A percentile compares a stretch with the other conserved stretches of the same genome.
These are phyloP conservation scores for Heliothis virescens DNA, from an alignment of 1,140 invertebrate genomes.

Conservation along the genomic window DNA sequence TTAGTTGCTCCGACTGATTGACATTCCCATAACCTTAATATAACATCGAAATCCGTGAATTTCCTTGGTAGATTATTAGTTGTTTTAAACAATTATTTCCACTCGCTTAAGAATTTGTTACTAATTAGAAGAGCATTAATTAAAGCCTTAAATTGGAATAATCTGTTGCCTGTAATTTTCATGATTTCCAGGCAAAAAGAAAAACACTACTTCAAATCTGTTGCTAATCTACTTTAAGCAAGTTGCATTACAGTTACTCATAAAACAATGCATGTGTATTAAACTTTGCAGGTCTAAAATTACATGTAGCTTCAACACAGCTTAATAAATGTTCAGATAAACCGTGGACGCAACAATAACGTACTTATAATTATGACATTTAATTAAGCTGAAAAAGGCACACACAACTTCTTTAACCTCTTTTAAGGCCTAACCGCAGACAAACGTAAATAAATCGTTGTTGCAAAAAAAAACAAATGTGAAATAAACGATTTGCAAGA, in stretches of 20 bases:
- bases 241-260: not conserved
- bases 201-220: too few species aligned
- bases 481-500: too few species aligned
- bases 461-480: too few species aligned
- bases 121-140: not conserved
- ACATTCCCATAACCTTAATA: slow-evolving; percentile 75
- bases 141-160: not conserved
- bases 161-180: not conserved
- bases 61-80: slow-evolving; percentile 4
- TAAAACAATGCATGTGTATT: too few species aligned
- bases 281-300: not conserved
- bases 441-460: too few species aligned
- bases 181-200: too few species aligned
- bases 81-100: not conserved
- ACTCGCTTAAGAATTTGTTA: not conserved
- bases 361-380: not conserved
- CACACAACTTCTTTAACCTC: too few species aligned
- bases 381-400: too few species aligned
- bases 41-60: slow-evolving; percentile 52
- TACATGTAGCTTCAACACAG: too few species aligned
- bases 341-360: not conserved
- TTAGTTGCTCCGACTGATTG: slow-evolving; percentile 58
- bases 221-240: too few species aligned
- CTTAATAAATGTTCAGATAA: not conserved
- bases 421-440: too few species aligned